These are phyloP conservation scores for Notolepis coatsorum DNA, from an alignment of 2,797 vertebrate genomes.

Conservation along the genomic window DNA sequence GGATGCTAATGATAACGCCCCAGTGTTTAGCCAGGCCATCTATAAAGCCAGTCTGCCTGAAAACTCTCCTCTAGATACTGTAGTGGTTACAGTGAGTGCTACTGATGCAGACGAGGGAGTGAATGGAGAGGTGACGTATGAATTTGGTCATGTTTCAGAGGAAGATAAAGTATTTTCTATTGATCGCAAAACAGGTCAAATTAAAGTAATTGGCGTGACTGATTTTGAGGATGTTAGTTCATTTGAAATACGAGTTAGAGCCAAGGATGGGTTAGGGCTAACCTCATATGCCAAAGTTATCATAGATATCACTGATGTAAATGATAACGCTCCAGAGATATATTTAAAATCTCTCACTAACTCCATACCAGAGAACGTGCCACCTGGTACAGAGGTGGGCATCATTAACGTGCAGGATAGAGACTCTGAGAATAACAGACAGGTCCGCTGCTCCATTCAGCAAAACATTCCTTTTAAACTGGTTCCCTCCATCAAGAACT, in stretches of 20 bases:
- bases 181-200: slow-evolving; percentile 26
- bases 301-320: slow-evolving; percentile 72
- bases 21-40: slow-evolving; percentile 70
- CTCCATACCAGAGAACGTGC: slow-evolving; percentile 48
- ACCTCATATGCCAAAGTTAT: slow-evolving; percentile 37
- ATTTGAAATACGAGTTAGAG: slow-evolving; percentile 47
- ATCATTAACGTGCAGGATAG: slow-evolving; percentile 63
- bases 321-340: slow-evolving; percentile 72
- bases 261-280: slow-evolving; percentile 53
- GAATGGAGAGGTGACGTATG: slow-evolving; percentile 75
- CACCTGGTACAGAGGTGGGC: slow-evolving; percentile 31
- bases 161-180: slow-evolving; percentile 29
- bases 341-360: slow-evolving; percentile 47
- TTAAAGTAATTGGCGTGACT: slow-evolving; percentile 19
- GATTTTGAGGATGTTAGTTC: slow-evolving; percentile 45
- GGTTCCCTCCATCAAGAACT: slow-evolving; percentile 41
- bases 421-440: slow-evolving; percentile 49
- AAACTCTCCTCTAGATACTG: slow-evolving; percentile 56
- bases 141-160: slow-evolving; percentile 40
- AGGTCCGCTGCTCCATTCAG: slow-evolving; percentile 38
- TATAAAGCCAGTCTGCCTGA: slow-evolving; percentile 75
- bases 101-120: slow-evolving; percentile 72
- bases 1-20: slow-evolving; percentile 81
- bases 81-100: slow-evolving; percentile 51
- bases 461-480: slow-evolving; percentile 50